Evolutionary conservation across 1,140 invertebrate species (phyloP).

Genomic region (Drosophila fuyamai): DNA sequence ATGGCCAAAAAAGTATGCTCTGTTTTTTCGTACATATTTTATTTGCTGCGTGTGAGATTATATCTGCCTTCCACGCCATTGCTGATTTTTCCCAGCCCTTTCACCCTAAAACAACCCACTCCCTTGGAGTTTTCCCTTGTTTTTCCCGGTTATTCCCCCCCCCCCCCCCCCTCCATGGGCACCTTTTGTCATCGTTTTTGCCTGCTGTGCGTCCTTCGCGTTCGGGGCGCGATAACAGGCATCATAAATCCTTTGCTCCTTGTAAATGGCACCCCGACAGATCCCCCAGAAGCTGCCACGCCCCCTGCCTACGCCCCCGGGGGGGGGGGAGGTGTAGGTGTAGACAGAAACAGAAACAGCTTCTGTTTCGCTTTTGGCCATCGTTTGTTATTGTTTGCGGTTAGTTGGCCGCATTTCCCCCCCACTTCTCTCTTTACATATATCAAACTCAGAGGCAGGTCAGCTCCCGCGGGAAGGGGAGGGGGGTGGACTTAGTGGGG

Average conservation of each 20-base stretch:
- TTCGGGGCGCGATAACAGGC: conserved; percentile 76
- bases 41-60: conserved; percentile 61
- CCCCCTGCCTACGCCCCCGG: not conserved
- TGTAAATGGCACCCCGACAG: conserved; percentile 67
- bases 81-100: conserved; percentile 10
- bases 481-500: not conserved
- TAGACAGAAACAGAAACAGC: conserved; percentile 44
- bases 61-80: conserved; percentile 70
- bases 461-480: conserved; percentile 14
- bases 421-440: conserved; percentile 10
- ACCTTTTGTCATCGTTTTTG: conserved; percentile 79
- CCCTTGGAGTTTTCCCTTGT: not conserved
- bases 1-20: conserved; percentile 60
- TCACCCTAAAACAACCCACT: not conserved
- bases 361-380: conserved; percentile 75
- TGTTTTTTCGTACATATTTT: conserved; percentile 21
- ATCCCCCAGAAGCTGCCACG: conserved; percentile 13
- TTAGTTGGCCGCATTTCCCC: conserved; percentile 60
- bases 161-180: conserved; percentile 25
- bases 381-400: conserved; percentile 83
- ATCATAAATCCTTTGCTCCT: conserved; percentile 78
- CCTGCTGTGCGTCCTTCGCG: conserved; percentile 32
- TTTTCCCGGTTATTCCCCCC: not conserved
- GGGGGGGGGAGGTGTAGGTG: conserved; percentile 24
- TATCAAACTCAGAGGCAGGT: conserved; percentile 49